Base-by-base conservation (phyloP, 2,888 invertebrate genomes). In the Aromia moschata region DNA sequence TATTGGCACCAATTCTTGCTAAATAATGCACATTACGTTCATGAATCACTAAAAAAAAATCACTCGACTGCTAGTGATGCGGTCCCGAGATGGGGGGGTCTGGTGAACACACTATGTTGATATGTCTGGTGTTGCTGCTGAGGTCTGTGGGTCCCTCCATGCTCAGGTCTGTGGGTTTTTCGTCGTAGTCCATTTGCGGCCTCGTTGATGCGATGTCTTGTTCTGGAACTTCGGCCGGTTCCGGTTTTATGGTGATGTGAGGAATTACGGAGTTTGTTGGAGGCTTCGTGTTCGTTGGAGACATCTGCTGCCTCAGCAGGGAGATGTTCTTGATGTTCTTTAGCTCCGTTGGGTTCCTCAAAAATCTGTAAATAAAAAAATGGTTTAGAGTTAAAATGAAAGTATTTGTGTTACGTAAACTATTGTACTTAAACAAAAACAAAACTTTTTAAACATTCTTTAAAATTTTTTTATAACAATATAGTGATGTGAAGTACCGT, bases 281-380 rank as follows among this genome's bases (percentile, higher is more conserved):
- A 9, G 72, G 66, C 60, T 72, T 74, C 1, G 68, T 67, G 44
- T 65, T 72, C 14, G 77, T 75, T 4, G 77, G 77, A n/a, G 87
- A 85, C 65, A 86, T 87, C 79, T 90, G 91, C 79, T 94, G 94
- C 45, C 94, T 85, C 68, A 96, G 82, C 60, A 94, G 82, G 5
- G 94, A 94, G 73, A 95, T 94, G 78, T 95, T 95, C 80, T 95
- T 95, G 67, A 96, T 96, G 80, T 93, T 95, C 77, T 96, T 96
- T 73, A 97, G 84, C 82, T 95, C 96, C 33, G 93, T 92, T 51
- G 96, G 96, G 80, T 96, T 95, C 67, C 96, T 88, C 69, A 97
- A 84, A 81, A 97, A 96, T 80, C 94, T 94, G 82, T 5, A 81
- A 77, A 58, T 71, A 61, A 64, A 67, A 16, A 47, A n/a, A n/a